A percentile compares a stretch with the other conserved stretches of the same genome.
Conservation (phyloP, 2,113 vertebrate genomes). For the Paradisaea rubra region DNA sequence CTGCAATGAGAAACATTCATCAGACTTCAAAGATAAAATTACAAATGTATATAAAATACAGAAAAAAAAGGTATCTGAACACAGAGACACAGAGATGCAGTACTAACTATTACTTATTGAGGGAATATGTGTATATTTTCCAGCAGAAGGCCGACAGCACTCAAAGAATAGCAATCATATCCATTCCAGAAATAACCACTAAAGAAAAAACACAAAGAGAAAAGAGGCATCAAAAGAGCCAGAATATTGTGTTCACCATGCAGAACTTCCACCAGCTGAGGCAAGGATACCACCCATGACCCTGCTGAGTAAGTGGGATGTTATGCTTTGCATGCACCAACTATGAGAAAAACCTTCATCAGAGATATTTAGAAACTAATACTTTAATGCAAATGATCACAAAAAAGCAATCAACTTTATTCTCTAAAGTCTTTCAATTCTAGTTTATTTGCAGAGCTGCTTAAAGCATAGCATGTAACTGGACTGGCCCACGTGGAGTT, state of each 20-base stretch:
- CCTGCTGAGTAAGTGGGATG: background rate
- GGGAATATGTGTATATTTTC: background rate
- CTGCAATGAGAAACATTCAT: background rate
- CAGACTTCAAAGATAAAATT: constrained; percentile 3
- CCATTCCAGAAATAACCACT: background rate
- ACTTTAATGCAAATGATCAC: background rate
- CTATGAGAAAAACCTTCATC: background rate
- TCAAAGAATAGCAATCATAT: background rate
- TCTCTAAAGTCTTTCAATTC: background rate
- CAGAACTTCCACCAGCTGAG: background rate
- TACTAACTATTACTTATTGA: background rate
- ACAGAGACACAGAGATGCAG: background rate
- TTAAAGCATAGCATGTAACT: background rate
- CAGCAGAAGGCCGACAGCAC: background rate
- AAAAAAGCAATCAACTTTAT: background rate
- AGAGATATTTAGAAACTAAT: background rate
- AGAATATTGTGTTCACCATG: background rate
- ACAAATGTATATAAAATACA: background rate
- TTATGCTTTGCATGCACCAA: background rate
- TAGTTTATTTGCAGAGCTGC: background rate
- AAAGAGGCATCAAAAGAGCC: background rate
- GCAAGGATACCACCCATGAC: background rate
- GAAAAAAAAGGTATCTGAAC: background rate
- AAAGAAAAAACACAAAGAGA: background rate
- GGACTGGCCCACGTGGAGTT: background rate